Conservation (phyloP, 2,113 vertebrate species). For the Lipophrys pholis region DNA sequence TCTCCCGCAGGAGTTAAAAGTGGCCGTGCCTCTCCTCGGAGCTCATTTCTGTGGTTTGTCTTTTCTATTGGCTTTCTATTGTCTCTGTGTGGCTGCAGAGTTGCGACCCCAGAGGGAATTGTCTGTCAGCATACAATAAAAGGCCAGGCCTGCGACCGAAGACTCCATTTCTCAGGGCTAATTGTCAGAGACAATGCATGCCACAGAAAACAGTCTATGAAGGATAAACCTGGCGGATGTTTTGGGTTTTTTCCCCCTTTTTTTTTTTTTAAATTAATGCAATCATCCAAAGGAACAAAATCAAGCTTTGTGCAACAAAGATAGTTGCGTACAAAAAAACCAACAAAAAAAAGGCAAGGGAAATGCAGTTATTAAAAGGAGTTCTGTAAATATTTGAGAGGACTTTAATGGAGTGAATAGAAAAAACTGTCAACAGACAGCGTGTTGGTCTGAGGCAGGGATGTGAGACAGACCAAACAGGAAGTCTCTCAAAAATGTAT, state of each 20-base stretch:
- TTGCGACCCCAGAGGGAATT: conserved; percentile 71
- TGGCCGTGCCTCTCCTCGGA: conserved; percentile 36
- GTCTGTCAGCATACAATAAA: conserved; percentile 77
- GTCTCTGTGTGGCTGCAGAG: conserved; percentile 48
- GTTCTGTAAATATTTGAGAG: conserved; percentile 67
- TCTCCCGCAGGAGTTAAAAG: conserved; percentile 47
- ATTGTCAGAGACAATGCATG: conserved; percentile 73
- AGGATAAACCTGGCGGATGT: conserved; percentile 78
- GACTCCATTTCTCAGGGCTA: conserved; percentile 68
- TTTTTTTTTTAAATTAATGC: conserved; percentile 73
- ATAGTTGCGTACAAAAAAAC: conserved; percentile 29
- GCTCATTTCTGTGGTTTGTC: conserved; percentile 57
- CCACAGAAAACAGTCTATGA: conserved; percentile 53
- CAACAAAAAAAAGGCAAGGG: conserved; percentile 30
- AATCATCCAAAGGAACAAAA: conserved; percentile 55
- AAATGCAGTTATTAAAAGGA: conserved; percentile 78
- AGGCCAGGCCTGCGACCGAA: conserved; percentile 60
- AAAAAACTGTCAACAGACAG: conserved; percentile 61
- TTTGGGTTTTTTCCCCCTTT: conserved; percentile 35
- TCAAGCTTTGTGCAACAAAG: conserved; percentile 32
- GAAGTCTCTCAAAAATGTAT: conserved; percentile 83
- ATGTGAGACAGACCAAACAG: conserved; percentile 86
- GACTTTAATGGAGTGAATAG: conserved; percentile 48
- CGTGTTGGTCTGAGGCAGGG: conserved; percentile 55
- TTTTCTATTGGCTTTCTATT: conserved; percentile 62